These are phyloP conservation scores for Zaprionus ghesquierei DNA, from an alignment of 1,140 invertebrate genomes.

Conservation along the genomic window DNA sequence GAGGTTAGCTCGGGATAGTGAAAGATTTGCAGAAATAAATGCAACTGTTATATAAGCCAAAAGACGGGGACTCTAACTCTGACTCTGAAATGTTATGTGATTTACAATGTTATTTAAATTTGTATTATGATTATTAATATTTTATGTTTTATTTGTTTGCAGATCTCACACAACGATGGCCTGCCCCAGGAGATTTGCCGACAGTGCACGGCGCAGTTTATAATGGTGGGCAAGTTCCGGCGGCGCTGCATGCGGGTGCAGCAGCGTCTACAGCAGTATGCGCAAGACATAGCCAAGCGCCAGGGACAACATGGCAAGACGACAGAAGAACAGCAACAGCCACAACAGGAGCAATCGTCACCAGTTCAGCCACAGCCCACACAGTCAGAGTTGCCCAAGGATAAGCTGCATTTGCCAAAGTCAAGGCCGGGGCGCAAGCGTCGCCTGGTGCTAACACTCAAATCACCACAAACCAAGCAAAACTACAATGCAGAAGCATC, in stretches of 20 bases:
- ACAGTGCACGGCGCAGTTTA: constrained; percentile 74
- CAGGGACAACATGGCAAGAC: constrained; percentile 14
- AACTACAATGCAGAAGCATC: neutral
- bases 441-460: constrained; percentile 18
- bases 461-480: neutral
- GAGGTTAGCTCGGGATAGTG: neutral
- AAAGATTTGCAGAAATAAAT: neutral
- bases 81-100: neutral
- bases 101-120: neutral
- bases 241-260: constrained; percentile 71
- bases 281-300: constrained; percentile 46
- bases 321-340: constrained; percentile 25
- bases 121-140: neutral
- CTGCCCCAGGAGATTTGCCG: constrained; percentile 75
- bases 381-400: neutral
- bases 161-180: constrained; percentile 72
- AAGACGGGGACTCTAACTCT: neutral
- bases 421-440: constrained; percentile 46
- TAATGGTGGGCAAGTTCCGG: constrained; percentile 77
- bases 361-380: neutral
- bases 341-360: neutral
- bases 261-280: constrained; percentile 53
- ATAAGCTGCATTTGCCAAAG: constrained; percentile 19
- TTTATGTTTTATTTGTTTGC: constrained; percentile 12
- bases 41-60: neutral